phyloP scores from a whole-genome alignment of 1,140 invertebrate species.

The Marisa cornuarietis region DNA sequence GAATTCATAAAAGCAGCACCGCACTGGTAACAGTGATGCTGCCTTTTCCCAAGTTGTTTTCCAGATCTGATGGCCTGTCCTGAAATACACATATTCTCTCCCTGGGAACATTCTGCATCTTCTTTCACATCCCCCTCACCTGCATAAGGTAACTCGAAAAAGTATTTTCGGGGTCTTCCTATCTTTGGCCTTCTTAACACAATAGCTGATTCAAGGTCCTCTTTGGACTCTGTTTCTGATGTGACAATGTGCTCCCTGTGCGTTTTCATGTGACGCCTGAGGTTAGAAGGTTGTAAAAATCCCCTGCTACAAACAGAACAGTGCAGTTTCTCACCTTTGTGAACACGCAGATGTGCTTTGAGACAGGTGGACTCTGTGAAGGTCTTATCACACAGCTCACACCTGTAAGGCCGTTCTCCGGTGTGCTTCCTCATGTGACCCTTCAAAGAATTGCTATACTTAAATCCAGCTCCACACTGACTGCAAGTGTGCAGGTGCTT shows the following conservation, averaged over 20 bases:
- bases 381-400: constrained; percentile 86
- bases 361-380: constrained; percentile 69
- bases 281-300: constrained; percentile 31
- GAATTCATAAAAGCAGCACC: constrained; percentile 88
- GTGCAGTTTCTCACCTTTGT: constrained; percentile 47
- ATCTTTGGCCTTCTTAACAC: too few relatives aligned
- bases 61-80: constrained; percentile 46
- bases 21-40: constrained; percentile 54
- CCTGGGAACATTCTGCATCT: too few relatives aligned
- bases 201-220: too few relatives aligned
- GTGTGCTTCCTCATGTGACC: constrained; percentile 71
- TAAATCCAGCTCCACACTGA: constrained; percentile 84
- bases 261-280: constrained; percentile 41
- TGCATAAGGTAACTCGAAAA: too few relatives aligned
- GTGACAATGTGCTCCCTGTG: constrained; percentile 37
- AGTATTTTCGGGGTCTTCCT: too few relatives aligned
- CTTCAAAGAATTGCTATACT: constrained; percentile 54
- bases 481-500: constrained; percentile 88
- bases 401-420: constrained; percentile 88
- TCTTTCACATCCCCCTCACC: too few relatives aligned
- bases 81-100: constrained; percentile 30
- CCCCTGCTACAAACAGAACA: constrained; percentile 43
- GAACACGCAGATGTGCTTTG: constrained; percentile 42
- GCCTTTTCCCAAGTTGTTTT: constrained; percentile 34
- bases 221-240: too few relatives aligned